These are phyloP conservation scores for Gadopsis bispinosus DNA, from an alignment of 2,797 vertebrate species.

Conservation along the genomic window DNA sequence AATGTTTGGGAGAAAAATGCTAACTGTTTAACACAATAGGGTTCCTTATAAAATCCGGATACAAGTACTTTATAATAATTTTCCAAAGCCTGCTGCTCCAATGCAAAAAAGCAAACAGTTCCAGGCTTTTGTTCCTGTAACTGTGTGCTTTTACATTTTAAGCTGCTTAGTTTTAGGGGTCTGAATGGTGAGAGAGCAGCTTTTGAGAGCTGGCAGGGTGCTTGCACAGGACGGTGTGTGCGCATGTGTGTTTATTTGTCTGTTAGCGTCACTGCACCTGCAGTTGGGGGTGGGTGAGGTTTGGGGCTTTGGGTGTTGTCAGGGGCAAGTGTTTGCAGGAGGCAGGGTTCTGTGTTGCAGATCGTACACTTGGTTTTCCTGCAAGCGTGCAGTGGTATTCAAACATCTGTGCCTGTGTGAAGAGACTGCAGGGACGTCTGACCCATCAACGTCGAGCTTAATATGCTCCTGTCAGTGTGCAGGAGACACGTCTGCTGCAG, in stretches of 20 bases:
- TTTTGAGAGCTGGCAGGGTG: slow-evolving; percentile 54
- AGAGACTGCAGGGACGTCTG: slow-evolving; percentile 37
- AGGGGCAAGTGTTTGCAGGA: slow-evolving; percentile 37
- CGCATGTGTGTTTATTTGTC: neutral
- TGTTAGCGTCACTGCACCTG: slow-evolving; percentile 56
- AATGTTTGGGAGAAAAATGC: neutral
- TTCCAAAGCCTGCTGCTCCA: neutral
- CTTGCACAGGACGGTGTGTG: slow-evolving; percentile 11
- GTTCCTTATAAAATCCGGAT: neutral
- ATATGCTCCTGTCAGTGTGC: slow-evolving; percentile 29
- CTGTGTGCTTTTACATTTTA: slow-evolving; percentile 34
- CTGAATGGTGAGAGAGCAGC: slow-evolving; percentile 57
- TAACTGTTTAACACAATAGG: neutral
- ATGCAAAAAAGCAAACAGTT: neutral
- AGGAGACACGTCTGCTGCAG: slow-evolving; percentile 37
- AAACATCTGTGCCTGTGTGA: slow-evolving; percentile 56
- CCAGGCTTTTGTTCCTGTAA: slow-evolving; percentile 27
- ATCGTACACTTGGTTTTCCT: slow-evolving; percentile 46
- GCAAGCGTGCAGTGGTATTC: slow-evolving; percentile 37
- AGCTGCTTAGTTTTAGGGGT: slow-evolving; percentile 15
- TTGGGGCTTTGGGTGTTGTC: slow-evolving; percentile 35
- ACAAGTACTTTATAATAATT: slow-evolving; percentile 19
- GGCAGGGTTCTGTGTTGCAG: slow-evolving; percentile 26
- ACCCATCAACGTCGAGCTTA: slow-evolving; percentile 30
- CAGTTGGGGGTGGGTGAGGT: slow-evolving; percentile 49